Base-by-base conservation (phyloP, 2,113 vertebrate species). In the Otus sunia region DNA sequence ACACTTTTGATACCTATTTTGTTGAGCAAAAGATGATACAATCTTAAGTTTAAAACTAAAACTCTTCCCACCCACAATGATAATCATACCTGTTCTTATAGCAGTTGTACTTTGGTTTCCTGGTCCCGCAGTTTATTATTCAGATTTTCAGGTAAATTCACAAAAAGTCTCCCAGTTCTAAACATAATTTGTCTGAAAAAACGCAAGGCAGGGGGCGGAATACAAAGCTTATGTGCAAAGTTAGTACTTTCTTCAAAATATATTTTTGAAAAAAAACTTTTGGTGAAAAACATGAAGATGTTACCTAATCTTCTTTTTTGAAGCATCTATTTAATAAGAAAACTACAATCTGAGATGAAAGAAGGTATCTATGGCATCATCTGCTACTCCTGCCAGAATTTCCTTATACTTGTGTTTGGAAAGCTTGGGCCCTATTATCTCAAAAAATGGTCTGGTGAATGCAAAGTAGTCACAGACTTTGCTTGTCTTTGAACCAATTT, bases 401-500 rank as follows among this genome's bases (percentile, higher is more conserved):
- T 60, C 41, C 15, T 60, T 30, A 6, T 6, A 26, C 5, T 36
- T 1, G 0, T 10, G 6, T 39, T 66, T 36, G 29, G 25, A 25
- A 81, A 50, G 10, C 36, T n/a, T 82, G 41, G 13, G 14, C 27
- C 6, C 41, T 27, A 8, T 13, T 47, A 52, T 53, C 15, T 11
- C 17, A 62, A 59, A 59, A 73, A 73, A 37, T 1, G 2, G 3
- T 12, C 43, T n/a, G 17, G 15, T 41, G 89, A 79, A 19, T 18
- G 26, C 5, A 36, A 55, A 80, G 9, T 3, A 21, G 6, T 23
- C 55, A 23, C 4, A 50, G 7, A 11, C 6, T 73, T 52, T 43
- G 4, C 8, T 30, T 53, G 52, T 6, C 63, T 69, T 69, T 47
- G 23, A 85, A 58, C 3, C 12, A 22, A 73, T 21, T 59, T 6